A percentile compares a stretch with the other conserved stretches of the same genome.
Evolutionary conservation across 2,888 invertebrate genomes (phyloP).

Genomic region (Protula sp.): DNA sequence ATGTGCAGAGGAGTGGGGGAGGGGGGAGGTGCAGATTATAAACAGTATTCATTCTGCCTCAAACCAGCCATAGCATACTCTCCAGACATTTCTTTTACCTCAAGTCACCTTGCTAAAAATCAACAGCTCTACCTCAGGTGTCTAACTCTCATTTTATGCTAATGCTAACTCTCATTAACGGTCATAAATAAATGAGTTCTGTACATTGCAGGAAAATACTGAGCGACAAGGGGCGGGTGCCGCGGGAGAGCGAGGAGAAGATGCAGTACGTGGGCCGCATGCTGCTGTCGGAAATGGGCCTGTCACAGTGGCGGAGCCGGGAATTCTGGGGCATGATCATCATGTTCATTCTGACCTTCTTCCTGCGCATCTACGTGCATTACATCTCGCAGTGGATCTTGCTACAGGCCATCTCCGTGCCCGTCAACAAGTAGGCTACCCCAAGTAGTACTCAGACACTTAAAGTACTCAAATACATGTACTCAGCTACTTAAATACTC

Average conservation of each 20-base stretch:
- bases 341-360: slow-evolving; percentile 44
- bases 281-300: slow-evolving; percentile 45
- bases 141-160: too few relatives aligned
- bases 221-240: slow-evolving; percentile 35
- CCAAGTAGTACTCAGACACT: neutral
- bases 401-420: slow-evolving; percentile 38
- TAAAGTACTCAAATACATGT: too few relatives aligned
- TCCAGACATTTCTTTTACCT: too few relatives aligned
- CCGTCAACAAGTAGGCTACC: slow-evolving; percentile 47
- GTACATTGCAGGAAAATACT: slow-evolving; percentile 30
- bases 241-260: slow-evolving; percentile 32
- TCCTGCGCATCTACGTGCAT: slow-evolving; percentile 43
- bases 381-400: slow-evolving; percentile 49
- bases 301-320: slow-evolving; percentile 46
- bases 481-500: too few relatives aligned
- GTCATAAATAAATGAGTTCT: too few relatives aligned
- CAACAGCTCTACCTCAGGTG: too few relatives aligned
- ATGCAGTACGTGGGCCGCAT: slow-evolving; percentile 41
- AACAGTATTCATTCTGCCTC: too few relatives aligned
- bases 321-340: slow-evolving; percentile 51
- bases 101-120: too few relatives aligned
- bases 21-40: too few relatives aligned
- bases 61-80: too few relatives aligned
- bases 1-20: too few relatives aligned
- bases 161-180: too few relatives aligned